Evolutionary conservation across 1,140 invertebrate species (phyloP).

Genomic region (Orussus abietinus): DNA sequence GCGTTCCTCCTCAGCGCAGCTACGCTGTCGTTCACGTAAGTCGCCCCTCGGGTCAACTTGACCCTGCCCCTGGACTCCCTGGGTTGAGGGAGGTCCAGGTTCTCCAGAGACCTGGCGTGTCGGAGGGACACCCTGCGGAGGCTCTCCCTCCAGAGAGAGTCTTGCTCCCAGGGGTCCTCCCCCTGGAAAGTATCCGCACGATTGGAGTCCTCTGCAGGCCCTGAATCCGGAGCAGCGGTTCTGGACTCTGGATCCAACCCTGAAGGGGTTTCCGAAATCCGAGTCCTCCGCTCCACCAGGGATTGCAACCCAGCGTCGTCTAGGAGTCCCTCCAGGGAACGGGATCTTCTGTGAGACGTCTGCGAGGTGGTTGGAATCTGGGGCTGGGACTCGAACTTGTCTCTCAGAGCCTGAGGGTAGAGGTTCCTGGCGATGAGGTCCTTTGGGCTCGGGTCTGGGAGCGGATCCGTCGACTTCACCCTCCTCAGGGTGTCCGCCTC

Average conservation of each 20-base stretch:
- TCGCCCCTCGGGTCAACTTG: constrained; percentile 63
- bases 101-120: constrained; percentile 75
- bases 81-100: constrained; percentile 64
- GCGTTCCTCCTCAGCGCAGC: constrained; percentile 19
- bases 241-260: constrained; percentile 11
- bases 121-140: constrained; percentile 71
- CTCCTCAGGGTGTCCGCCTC: constrained; percentile 63
- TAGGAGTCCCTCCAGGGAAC: constrained; percentile 63
- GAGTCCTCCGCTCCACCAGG: constrained; percentile 34
- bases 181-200: constrained; percentile 40
- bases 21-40: constrained; percentile 71
- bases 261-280: too few species aligned
- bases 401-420: constrained; percentile 50
- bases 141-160: constrained; percentile 74
- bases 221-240: constrained; percentile 31
- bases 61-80: constrained; percentile 25
- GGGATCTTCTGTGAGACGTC: constrained; percentile 47
- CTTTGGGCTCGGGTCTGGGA: constrained; percentile 27
- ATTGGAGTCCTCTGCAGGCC: constrained; percentile 9
- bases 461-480: constrained; percentile 53
- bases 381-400: constrained; percentile 33
- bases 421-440: constrained; percentile 53
- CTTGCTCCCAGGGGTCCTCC: constrained; percentile 79
- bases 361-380: too few species aligned
- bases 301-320: constrained; percentile 55